Conservation (phyloP, 2,113 vertebrate species). For the Boulengerochromis microlepis region DNA sequence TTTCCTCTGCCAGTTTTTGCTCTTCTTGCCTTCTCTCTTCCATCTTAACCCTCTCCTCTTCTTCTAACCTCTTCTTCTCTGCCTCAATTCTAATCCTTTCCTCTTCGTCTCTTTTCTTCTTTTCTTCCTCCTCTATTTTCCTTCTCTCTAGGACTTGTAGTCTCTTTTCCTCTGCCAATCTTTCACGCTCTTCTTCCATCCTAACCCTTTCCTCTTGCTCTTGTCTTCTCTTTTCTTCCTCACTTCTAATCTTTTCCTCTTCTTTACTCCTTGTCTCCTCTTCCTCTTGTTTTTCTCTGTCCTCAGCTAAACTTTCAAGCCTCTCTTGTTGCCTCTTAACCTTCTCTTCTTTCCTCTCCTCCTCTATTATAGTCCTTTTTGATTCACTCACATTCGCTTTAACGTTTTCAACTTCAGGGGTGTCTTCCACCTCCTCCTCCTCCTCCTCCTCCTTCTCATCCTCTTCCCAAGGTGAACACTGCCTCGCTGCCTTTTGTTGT, state of each 20-base stretch:
- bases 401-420: background rate
- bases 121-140: background rate
- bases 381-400: background rate
- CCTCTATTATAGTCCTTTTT: background rate
- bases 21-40: background rate
- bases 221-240: background rate
- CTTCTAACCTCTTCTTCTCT: background rate
- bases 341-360: background rate
- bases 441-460: conserved; percentile 15
- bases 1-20: background rate
- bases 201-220: background rate
- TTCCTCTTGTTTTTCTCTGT: background rate
- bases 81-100: background rate
- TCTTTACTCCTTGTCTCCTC: background rate
- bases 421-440: background rate
- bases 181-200: background rate
- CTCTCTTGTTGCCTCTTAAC: background rate
- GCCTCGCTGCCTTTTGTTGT: conserved; percentile 6
- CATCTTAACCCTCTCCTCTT: background rate
- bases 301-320: background rate
- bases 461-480: conserved; percentile 53
- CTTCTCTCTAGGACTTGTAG: background rate
- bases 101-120: background rate
- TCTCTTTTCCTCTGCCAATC: background rate
- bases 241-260: background rate